Evolutionary conservation across 1,140 invertebrate species (phyloP).

Genomic region (Aplysia californica): DNA sequence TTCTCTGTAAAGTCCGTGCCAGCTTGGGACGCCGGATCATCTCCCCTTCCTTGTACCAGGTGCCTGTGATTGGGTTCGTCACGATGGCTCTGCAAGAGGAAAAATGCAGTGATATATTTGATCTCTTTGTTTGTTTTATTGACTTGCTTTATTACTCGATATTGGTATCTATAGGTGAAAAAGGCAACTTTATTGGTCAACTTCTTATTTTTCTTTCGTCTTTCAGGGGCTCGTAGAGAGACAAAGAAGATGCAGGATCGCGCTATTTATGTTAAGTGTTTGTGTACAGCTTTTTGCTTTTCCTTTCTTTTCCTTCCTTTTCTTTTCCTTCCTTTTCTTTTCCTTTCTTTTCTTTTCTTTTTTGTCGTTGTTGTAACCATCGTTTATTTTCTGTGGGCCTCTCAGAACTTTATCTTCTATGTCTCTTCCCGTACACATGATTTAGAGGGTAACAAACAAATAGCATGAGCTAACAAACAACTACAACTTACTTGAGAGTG

Average conservation of each 20-base stretch:
- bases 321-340: background rate
- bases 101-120: too few species aligned
- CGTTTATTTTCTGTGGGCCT: background rate
- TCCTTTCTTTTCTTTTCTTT: background rate
- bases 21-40: conserved; percentile 26
- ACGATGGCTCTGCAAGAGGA: too few species aligned
- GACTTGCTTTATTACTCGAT: background rate
- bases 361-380: background rate
- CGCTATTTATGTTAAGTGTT: too few species aligned
- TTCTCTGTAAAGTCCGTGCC: conserved; percentile 28
- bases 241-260: too few species aligned
- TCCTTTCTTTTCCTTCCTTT: background rate
- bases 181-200: background rate
- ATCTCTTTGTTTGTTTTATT: background rate
- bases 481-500: background rate
- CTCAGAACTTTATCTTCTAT: background rate
- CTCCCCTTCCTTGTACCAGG: conserved; percentile 35
- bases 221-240: too few species aligned
- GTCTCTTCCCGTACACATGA: background rate
- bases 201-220: background rate
- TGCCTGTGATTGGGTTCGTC: conserved; percentile 16
- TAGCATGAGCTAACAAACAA: background rate
- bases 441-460: background rate
- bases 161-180: background rate
- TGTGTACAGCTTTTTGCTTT: background rate